Conservation (phyloP, 2,113 vertebrate genomes). For the Capra hircus region DNA sequence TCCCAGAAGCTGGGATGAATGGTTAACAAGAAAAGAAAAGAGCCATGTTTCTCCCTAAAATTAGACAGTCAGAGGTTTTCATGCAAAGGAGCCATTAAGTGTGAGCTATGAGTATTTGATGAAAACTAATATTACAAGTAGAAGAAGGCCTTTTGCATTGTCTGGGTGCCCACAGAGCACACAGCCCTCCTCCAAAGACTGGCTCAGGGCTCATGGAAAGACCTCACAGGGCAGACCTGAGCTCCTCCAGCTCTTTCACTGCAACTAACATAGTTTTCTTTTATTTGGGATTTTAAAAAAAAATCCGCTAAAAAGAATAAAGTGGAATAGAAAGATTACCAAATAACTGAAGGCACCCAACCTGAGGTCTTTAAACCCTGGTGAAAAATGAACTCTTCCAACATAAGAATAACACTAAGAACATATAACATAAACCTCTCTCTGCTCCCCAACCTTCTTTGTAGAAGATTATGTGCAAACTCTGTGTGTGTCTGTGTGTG, state of each 20-base stretch:
- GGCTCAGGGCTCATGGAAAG: background rate
- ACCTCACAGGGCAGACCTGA: accelerated
- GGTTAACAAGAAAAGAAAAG: background rate
- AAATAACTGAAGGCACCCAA: background rate
- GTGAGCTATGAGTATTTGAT: slow-evolving; percentile 12
- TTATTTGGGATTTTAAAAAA: background rate
- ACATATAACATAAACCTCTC: accelerated
- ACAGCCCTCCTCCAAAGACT: background rate
- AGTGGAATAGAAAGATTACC: background rate
- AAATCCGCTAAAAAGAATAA: background rate
- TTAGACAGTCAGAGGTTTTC: slow-evolving; percentile 33
- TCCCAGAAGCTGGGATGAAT: no score
- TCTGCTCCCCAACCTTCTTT: accelerated
- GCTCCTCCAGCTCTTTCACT: accelerated
- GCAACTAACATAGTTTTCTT: background rate
- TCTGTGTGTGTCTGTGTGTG: no score
- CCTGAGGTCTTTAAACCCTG: background rate
- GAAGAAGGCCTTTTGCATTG: slow-evolving; percentile 9
- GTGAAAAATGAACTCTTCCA: background rate
- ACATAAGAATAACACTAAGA: background rate
- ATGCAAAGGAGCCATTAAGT: slow-evolving; percentile 30
- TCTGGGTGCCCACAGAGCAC: accelerated
- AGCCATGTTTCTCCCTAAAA: slow-evolving; percentile 25
- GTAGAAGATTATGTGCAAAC: background rate
- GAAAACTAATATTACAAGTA: slow-evolving; percentile 4